Evolutionary conservation across 1,140 invertebrate species (phyloP), one percentile per base, ranked within the genome.

Genomic region (Agrypnia vestita): DNA sequence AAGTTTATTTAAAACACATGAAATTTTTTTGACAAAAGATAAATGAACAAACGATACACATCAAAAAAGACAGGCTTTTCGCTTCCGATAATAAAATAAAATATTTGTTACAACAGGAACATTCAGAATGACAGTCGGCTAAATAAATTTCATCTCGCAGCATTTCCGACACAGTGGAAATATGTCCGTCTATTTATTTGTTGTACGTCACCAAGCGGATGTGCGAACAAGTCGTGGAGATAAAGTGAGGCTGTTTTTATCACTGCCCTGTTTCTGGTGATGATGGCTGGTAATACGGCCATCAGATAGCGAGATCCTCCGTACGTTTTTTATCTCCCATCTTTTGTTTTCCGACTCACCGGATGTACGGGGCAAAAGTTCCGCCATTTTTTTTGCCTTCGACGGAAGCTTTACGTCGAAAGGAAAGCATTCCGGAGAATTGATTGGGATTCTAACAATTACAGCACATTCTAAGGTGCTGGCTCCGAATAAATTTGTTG

Each of bases 181-280:
- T 64, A 25, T 13, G 25, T 64, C 35, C 61, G 61, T 64, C 61
- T 64, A 64, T 64, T 64, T 64, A 35, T 64, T 64, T 35, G 61
- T 64, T 64, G 35, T 64, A 19, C 35, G 61, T 64, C 61, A 64
- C 25, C 19, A 13, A 19, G 61, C 61, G 61, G 61, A 64, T 25
- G 61, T 64, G 61, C 35, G 61, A 64, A 64, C 61, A 64, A 11
- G 61, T 64, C 61, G 35, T 35, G 11, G 35, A 64, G 61, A 64
- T 64, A 64, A 64, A 64, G 61, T 43, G 61, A 59, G 19, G 61
- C 61, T 35, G 35, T 64, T 25, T 64, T 64, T 64, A 64, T 64
- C 61, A 21, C 13, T 25, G 61, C 35, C 25, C 35, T 64, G 61
- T 25, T 43, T 13, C 35, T 59, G 55, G 61, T 35, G 61, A 64